Conservation (phyloP, 2,113 vertebrate genomes). For the Piliocolobus tephrosceles region DNA sequence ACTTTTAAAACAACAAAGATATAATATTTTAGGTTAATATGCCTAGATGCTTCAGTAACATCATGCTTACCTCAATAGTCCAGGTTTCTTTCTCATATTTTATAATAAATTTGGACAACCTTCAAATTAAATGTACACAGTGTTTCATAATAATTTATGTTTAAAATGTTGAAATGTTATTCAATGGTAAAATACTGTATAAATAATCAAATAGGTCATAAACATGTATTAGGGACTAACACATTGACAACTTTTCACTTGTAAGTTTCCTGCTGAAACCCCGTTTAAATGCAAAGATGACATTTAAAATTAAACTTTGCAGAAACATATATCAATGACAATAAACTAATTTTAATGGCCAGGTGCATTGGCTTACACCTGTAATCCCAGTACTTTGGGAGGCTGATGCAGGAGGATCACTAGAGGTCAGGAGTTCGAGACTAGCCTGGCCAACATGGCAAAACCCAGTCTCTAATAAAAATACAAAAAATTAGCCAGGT, state of each 20-base stretch:
- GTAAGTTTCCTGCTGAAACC: background rate
- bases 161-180: background rate
- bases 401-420: no score
- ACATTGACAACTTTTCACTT: background rate
- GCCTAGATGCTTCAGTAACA: background rate
- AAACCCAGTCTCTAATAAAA: no score
- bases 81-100: background rate
- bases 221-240: background rate
- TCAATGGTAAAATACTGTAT: background rate
- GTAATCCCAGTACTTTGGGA: no score
- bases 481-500: no score
- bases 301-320: no score
- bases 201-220: background rate
- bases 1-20: slow-evolving; percentile 53
- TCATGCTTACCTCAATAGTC: background rate
- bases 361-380: no score
- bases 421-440: no score
- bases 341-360: background rate
- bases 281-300: background rate
- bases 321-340: background rate
- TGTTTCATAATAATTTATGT: background rate
- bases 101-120: background rate
- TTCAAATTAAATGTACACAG: background rate
- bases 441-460: no score
- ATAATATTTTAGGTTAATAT: slow-evolving; percentile 1